Conservation (phyloP, 2,113 vertebrate genomes). For the Urocitellus parryii region DNA sequence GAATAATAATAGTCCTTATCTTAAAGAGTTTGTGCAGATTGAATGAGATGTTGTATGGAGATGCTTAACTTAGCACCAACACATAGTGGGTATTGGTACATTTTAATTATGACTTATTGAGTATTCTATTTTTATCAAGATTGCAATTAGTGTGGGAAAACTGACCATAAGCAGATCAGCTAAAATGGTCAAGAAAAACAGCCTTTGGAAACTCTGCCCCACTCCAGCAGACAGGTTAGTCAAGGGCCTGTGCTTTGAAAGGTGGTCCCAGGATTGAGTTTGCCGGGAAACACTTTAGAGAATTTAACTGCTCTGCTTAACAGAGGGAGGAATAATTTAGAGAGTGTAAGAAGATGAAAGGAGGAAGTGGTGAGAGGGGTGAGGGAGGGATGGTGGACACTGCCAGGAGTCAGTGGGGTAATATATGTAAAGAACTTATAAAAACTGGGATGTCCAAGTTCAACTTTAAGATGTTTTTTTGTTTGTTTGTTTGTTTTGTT, state of each 20-base stretch:
- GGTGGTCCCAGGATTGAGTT: not conserved
- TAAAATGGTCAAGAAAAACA: not conserved
- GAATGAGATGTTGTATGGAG: not conserved
- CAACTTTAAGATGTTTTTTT: not conserved
- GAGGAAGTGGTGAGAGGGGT: not conserved
- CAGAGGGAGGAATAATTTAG: constrained; percentile 3
- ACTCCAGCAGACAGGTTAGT: not conserved
- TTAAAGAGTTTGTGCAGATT: not conserved
- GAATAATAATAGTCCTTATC: not conserved
- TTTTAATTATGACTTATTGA: not conserved
- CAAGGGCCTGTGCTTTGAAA: not conserved
- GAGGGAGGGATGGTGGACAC: not conserved
- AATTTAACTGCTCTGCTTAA: not conserved
- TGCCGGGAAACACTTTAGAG: not conserved
- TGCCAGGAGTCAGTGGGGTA: not conserved
- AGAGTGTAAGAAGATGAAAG: not conserved
- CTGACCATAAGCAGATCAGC: not conserved
- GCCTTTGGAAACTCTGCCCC: not conserved
- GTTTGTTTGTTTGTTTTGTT: not conserved
- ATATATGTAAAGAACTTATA: not conserved
- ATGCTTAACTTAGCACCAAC: not conserved
- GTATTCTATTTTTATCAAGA: not conserved
- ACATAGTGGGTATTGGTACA: not conserved
- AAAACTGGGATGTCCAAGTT: not conserved
- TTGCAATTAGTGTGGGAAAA: not conserved